These are phyloP conservation scores for Phylloscopus trochiloides DNA, from an alignment of 2,113 vertebrate species.

Conservation along the genomic window DNA sequence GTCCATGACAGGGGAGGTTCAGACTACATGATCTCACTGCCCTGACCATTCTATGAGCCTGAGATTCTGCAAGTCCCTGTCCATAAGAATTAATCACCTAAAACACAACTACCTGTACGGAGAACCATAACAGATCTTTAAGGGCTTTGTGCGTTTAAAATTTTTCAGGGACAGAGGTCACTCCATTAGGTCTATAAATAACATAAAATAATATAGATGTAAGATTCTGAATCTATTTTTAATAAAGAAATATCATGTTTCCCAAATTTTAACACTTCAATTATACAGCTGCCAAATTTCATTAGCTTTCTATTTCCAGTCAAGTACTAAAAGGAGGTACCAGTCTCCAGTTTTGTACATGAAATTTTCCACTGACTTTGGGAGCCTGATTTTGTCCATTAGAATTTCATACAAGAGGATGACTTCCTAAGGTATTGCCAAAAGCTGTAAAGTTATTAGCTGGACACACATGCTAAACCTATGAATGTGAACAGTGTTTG, in stretches of 20 bases:
- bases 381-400: neutral
- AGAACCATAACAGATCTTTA: neutral
- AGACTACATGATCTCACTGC: neutral
- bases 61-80: neutral
- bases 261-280: neutral
- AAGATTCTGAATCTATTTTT: neutral
- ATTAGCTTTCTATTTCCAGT: neutral
- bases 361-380: neutral
- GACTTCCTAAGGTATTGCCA: neutral
- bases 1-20: neutral
- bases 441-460: neutral
- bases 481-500: neutral
- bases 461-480: rapidly evolving
- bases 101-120: neutral
- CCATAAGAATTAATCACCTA: neutral
- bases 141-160: neutral
- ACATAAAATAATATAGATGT: neutral
- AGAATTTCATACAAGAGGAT: neutral
- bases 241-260: neutral
- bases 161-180: neutral
- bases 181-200: neutral
- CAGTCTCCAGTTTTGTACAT: neutral
- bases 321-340: neutral
- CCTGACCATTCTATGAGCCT: neutral
- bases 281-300: neutral